These are phyloP conservation scores for Mastigias papua DNA, from an alignment of 30 jellyfish, hydroid and myxozoan species.

Conservation along the genomic window DNA sequence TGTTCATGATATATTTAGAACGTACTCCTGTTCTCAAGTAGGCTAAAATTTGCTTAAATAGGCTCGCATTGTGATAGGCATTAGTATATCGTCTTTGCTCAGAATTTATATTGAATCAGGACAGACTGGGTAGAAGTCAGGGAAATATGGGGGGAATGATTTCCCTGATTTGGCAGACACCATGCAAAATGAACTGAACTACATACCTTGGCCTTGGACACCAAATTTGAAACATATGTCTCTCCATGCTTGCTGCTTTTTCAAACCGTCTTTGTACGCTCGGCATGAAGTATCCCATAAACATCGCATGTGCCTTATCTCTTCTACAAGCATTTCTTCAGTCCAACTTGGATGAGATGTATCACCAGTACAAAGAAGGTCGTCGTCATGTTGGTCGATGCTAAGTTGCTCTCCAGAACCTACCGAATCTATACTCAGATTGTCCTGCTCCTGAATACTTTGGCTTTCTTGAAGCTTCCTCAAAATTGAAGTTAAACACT, in stretches of 20 bases:
- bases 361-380: neutral
- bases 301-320: neutral
- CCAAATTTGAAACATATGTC: neutral
- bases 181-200: neutral
- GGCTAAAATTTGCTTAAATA: neutral
- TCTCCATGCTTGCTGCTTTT: neutral
- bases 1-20: neutral
- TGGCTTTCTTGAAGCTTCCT: neutral
- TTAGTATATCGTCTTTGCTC: too few species aligned
- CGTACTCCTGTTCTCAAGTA: neutral
- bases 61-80: too few species aligned
- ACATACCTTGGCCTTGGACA: neutral
- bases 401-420: neutral
- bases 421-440: neutral
- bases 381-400: neutral
- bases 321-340: neutral
- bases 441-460: neutral
- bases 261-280: neutral
- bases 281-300: neutral
- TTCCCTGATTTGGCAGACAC: neutral
- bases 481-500: neutral
- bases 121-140: too few species aligned
- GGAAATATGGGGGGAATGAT: neutral
- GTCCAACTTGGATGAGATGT: neutral
- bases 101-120: too few species aligned